Conservation (phyloP, 2,113 vertebrate genomes). For the Numenius arquata region DNA sequence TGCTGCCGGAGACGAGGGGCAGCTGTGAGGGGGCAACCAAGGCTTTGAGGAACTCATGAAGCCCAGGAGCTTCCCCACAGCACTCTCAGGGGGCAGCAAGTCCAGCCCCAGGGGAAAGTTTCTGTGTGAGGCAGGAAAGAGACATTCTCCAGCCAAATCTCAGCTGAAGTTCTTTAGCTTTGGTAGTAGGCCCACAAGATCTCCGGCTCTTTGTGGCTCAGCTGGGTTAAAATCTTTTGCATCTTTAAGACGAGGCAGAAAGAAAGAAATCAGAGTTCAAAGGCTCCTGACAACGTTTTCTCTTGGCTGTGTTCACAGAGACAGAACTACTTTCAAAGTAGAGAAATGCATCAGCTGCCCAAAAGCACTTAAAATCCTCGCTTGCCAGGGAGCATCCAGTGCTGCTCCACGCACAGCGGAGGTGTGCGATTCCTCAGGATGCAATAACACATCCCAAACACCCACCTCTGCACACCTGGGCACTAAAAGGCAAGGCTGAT, state of each 20-base stretch:
- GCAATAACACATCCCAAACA: neutral
- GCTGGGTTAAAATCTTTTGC: neutral
- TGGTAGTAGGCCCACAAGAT: neutral
- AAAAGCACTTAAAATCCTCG: neutral
- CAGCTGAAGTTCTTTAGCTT: neutral
- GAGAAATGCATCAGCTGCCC: neutral
- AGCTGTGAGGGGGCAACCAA: neutral
- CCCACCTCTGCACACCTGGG: accelerated
- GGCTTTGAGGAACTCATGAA: neutral
- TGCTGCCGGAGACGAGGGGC: neutral
- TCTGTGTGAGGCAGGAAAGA: neutral
- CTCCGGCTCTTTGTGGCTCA: neutral
- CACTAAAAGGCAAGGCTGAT: neutral
- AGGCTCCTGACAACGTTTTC: neutral
- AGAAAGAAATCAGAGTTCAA: neutral
- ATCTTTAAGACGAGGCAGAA: neutral
- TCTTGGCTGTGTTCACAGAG: neutral
- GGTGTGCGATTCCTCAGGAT: neutral
- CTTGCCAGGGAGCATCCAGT: neutral
- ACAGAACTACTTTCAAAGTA: neutral
- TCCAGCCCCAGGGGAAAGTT: neutral
- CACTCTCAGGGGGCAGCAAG: neutral
- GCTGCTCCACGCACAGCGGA: accelerated
- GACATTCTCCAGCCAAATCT: neutral
- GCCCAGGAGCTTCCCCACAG: neutral